Evolutionary conservation across 2,113 vertebrate species (phyloP), one percentile per base, ranked within the genome.

Genomic region (Epinephelus cyanopodus): DNA sequence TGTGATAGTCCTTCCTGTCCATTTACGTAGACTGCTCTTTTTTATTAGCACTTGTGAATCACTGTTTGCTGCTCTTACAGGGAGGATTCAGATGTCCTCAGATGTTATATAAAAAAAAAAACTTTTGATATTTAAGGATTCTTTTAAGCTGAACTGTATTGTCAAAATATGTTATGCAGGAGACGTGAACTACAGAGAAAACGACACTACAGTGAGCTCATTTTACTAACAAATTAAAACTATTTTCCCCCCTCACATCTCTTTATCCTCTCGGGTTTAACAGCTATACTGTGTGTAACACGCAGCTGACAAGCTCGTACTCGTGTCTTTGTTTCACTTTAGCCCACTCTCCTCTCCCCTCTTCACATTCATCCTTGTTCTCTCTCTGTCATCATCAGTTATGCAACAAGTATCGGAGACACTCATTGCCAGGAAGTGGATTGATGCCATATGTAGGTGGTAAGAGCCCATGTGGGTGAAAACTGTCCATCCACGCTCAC

Each of bases 361-460:
- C 65, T 13, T 52, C 66, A 69, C 21, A 21, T 82, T 82, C 86
- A 69, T 67, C 77, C 76, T 74, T 77, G 62, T 82, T 87, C 74
- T 77, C 84, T 81, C 84, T 81, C 75, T 70, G 65, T 81, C 85
- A 80, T 85, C 80, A 58, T 74, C 69, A 21, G 84, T 92, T 94
- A 93, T 79, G 87, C 91, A 94, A 93, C 86, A 83, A 83, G 77
- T 62, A 77, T n/a, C 58, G n/a, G 75, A 80, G 78, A 74, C 67
- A 39, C 92, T 86, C 74, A 42, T 50, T 78, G 86, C 68, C 87
- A 89, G 85, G 77, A 83, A 82, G 86, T 84, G 75, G 79, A 88
- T 85, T 63, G 82, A 80, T 86, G 91, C 89, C 75, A 64, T 66
- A 71, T 66, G 92, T 85, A 81, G 93, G 89, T 23, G 85, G 66